Conservation (phyloP, 2,797 vertebrate species). For the Neoniphon sammara region DNA sequence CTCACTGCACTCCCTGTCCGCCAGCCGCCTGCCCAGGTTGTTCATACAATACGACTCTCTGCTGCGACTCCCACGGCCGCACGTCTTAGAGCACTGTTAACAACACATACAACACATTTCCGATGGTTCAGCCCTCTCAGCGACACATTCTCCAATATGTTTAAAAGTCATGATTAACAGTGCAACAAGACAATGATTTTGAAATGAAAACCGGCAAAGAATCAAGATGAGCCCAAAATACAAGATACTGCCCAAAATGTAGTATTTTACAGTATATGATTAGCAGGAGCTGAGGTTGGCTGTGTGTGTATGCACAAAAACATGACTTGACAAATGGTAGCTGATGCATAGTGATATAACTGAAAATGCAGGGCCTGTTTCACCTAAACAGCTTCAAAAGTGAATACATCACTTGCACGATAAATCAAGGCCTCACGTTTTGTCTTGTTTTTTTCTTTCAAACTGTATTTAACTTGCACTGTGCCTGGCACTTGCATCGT, state of each 20-base stretch:
- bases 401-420: too few relatives aligned
- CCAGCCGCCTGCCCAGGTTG: constrained; percentile 88
- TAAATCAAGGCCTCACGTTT: neutral
- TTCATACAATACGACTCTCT: constrained; percentile 93
- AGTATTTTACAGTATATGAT: too few relatives aligned
- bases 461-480: neutral
- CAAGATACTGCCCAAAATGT: too few relatives aligned
- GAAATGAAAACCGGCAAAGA: neutral
- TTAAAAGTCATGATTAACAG: neutral
- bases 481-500: neutral
- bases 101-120: constrained; percentile 19
- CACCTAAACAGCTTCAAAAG: too few relatives aligned
- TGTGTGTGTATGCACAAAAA: too few relatives aligned
- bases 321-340: too few relatives aligned
- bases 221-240: neutral
- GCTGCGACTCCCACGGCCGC: constrained; percentile 86
- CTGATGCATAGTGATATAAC: too few relatives aligned
- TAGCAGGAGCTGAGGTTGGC: too few relatives aligned
- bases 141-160: neutral
- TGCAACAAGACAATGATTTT: neutral
- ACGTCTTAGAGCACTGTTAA: constrained; percentile 91
- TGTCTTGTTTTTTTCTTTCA: neutral
- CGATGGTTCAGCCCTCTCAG: neutral
- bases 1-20: constrained; percentile 87
- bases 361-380: too few relatives aligned